phyloP scores from a whole-genome alignment of 2,113 vertebrate species.

The Rana temporaria region DNA sequence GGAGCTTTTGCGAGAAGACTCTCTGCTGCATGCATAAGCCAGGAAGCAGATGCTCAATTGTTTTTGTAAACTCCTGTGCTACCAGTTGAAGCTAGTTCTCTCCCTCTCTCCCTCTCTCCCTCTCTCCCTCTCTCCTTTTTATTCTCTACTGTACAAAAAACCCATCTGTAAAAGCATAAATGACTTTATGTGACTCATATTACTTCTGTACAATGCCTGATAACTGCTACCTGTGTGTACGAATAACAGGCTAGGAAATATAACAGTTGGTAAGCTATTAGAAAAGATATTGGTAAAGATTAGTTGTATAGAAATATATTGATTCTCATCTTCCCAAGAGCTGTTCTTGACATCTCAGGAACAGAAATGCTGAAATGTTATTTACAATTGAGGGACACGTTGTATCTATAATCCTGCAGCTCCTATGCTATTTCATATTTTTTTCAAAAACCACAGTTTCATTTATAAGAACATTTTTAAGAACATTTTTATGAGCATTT shows the following conservation, averaged over 20 bases:
- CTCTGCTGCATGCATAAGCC: too few species aligned
- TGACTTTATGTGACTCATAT: background rate
- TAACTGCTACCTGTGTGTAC: slow-evolving; percentile 1
- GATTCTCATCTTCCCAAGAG: background rate
- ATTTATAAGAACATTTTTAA: too few species aligned
- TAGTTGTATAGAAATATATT: slow-evolving; percentile 20
- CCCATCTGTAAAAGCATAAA: background rate
- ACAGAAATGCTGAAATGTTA: background rate
- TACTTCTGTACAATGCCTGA: background rate
- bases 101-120: too few species aligned
- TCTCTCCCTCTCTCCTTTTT: too few species aligned
- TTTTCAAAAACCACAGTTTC: background rate
- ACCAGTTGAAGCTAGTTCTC: too few species aligned
- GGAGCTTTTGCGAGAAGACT: too few species aligned
- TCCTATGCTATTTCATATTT: background rate
- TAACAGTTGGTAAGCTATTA: slow-evolving; percentile 4
- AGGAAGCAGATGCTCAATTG: too few species aligned
- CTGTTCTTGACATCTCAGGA: background rate
- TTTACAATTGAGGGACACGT: too few species aligned
- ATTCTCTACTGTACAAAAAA: too few species aligned
- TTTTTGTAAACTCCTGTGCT: too few species aligned
- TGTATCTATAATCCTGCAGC: background rate
- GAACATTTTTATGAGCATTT: too few species aligned
- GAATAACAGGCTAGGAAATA: background rate
- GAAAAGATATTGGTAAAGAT: slow-evolving; percentile 24